phyloP scores from a whole-genome alignment of 1,140 invertebrate genomes.

The Pachypsylla venusta region DNA sequence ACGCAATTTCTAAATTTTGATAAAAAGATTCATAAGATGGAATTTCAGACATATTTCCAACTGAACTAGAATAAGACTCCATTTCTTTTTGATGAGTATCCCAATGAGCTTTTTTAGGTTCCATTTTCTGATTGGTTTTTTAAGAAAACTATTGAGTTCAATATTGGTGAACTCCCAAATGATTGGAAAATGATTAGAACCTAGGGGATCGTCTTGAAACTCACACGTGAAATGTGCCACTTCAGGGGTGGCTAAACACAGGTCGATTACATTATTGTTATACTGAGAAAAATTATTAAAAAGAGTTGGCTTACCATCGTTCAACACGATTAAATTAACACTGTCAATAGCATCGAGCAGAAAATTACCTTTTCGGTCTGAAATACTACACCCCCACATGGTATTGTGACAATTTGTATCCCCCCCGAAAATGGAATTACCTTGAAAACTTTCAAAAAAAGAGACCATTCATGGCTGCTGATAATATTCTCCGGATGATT shows the following conservation, averaged over 20 bases:
- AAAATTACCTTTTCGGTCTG: neutral
- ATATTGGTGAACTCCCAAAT: neutral
- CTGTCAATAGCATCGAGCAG: neutral
- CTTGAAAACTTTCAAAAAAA: conserved; percentile 5
- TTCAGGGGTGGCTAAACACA: neutral
- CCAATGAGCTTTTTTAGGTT: neutral
- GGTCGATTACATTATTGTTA: neutral
- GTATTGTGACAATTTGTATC: conserved; percentile 2
- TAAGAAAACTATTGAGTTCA: neutral
- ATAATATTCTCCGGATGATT: conserved; percentile 2
- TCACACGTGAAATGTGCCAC: neutral
- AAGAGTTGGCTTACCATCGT: neutral
- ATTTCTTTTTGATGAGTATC: neutral
- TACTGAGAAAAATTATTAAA: neutral
- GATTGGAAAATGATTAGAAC: conserved; percentile 1
- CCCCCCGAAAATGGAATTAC: neutral
- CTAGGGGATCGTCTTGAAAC: neutral
- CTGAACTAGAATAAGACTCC: too few species aligned
- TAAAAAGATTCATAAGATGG: neutral
- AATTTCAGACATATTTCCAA: neutral
- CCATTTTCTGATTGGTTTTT: neutral
- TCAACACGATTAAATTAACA: neutral
- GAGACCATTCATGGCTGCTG: neutral
- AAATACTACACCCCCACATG: neutral
- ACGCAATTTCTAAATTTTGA: neutral